A percentile compares a stretch with the other conserved stretches of the same genome.
Evolutionary conservation across 2,113 vertebrate species (phyloP).

Genomic region (Cromileptes altivelis): DNA sequence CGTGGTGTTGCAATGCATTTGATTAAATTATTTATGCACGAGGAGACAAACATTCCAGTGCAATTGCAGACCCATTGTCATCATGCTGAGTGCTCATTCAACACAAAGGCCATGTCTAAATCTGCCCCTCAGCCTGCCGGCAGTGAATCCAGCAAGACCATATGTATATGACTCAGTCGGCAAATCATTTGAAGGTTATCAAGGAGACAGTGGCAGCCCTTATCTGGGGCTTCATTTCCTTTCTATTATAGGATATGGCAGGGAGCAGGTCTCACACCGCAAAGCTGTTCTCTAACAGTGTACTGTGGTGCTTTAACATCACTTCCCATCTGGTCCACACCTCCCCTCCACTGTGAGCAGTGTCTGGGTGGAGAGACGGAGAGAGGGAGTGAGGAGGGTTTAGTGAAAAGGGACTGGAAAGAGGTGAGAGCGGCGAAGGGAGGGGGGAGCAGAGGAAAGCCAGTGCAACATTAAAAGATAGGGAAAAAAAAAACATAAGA

Average conservation of each 20-base stretch:
- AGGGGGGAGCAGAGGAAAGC: background rate
- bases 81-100: slow-evolving; percentile 8
- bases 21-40: background rate
- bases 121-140: slow-evolving; percentile 2
- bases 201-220: slow-evolving; percentile 56
- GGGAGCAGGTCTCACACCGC: slow-evolving; percentile 51
- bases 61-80: background rate
- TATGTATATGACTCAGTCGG: slow-evolving; percentile 26
- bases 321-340: slow-evolving; percentile 60
- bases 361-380: background rate
- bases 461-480: background rate
- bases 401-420: slow-evolving; percentile 10
- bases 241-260: slow-evolving; percentile 61
- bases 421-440: slow-evolving; percentile 23
- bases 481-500: slow-evolving; percentile 7
- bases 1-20: background rate
- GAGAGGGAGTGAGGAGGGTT: background rate
- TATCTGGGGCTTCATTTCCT: slow-evolving; percentile 67
- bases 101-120: slow-evolving; percentile 10
- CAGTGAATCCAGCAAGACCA: slow-evolving; percentile 12
- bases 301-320: slow-evolving; percentile 49
- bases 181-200: slow-evolving; percentile 67
- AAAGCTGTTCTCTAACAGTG: slow-evolving; percentile 31
- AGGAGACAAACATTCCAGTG: background rate
- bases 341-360: slow-evolving; percentile 19